phyloP scores from a whole-genome alignment of 2,888 invertebrate species.

The Eristalis arbustorum region DNA sequence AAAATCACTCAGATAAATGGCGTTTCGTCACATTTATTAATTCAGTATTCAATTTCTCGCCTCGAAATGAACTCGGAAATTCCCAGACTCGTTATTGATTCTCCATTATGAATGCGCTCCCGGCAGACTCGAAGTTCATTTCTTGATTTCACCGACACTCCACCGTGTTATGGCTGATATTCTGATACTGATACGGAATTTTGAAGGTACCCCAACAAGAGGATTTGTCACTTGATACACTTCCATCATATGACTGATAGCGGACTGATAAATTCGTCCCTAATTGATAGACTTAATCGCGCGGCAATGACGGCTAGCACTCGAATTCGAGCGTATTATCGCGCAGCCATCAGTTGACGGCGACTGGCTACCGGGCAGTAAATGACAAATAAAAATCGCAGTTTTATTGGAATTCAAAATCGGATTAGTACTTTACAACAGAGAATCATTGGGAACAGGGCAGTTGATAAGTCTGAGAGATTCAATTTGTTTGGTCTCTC shows the following conservation, averaged over 20 bases:
- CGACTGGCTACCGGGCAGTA: neutral
- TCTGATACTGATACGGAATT: neutral
- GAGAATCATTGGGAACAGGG: neutral
- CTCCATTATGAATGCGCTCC: slow-evolving; percentile 9
- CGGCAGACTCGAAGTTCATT: neutral
- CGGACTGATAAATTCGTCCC: neutral
- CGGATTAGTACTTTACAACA: neutral
- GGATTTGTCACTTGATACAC: neutral
- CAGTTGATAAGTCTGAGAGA: neutral
- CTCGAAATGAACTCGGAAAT: slow-evolving; percentile 16
- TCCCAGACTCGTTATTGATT: slow-evolving; percentile 32
- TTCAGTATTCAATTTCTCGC: neutral
- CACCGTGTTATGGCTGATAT: neutral
- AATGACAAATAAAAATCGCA: slow-evolving; percentile 22
- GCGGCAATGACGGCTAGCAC: neutral
- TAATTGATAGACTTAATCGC: neutral
- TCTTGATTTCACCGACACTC: neutral
- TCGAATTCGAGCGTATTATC: neutral
- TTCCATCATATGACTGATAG: neutral
- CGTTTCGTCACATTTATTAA: slow-evolving; percentile 14
- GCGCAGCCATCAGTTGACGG: neutral
- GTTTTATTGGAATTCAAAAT: slow-evolving; percentile 17
- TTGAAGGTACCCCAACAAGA: neutral
- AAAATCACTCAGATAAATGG: neutral
- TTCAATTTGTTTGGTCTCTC: too few species aligned